Evolutionary conservation across 2,888 invertebrate genomes (phyloP).

Genomic region (Nomada ferruginata): DNA sequence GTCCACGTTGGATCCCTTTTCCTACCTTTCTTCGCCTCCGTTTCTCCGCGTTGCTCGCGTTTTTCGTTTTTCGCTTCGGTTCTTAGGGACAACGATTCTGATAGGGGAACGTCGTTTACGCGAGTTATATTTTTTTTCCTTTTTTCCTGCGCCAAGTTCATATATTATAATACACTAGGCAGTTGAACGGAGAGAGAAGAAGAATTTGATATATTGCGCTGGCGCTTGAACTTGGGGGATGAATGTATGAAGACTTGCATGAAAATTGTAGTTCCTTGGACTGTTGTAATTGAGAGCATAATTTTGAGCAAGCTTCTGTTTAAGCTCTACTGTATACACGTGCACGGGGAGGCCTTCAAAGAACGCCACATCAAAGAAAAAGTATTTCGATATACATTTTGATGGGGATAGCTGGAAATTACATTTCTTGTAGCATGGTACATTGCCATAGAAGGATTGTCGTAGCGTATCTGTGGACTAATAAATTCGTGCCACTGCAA

Average conservation of each 20-base stretch:
- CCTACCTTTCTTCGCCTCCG: not conserved
- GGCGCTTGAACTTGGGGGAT: slow-evolving; percentile 8
- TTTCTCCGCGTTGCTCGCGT: not conserved
- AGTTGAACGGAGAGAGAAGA: not conserved
- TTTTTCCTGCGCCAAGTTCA: slow-evolving; percentile 4
- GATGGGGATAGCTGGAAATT: slow-evolving; percentile 10
- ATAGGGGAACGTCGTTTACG: slow-evolving; percentile 37
- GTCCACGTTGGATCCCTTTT: slow-evolving; percentile 39
- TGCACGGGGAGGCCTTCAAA: not conserved
- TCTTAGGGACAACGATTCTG: slow-evolving; percentile 29
- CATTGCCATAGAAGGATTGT: slow-evolving; percentile 1
- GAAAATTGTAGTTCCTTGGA: not conserved
- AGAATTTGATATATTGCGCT: slow-evolving; percentile 30
- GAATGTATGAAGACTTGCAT: not conserved
- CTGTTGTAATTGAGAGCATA: no score
- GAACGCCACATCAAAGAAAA: slow-evolving; percentile 13
- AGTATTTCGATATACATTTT: slow-evolving; percentile 7
- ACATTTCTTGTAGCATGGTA: not conserved
- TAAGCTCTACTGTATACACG: not conserved
- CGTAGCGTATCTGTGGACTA: not conserved
- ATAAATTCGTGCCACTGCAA: not conserved
- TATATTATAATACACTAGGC: not conserved
- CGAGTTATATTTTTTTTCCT: slow-evolving; percentile 16
- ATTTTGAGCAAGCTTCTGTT: not conserved
- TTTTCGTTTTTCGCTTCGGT: slow-evolving; percentile 2